A percentile compares a stretch with the other conserved stretches of the same genome.
phyloP scores from a whole-genome alignment of 2,888 invertebrate genomes.

The Pterobdella sp. region DNA sequence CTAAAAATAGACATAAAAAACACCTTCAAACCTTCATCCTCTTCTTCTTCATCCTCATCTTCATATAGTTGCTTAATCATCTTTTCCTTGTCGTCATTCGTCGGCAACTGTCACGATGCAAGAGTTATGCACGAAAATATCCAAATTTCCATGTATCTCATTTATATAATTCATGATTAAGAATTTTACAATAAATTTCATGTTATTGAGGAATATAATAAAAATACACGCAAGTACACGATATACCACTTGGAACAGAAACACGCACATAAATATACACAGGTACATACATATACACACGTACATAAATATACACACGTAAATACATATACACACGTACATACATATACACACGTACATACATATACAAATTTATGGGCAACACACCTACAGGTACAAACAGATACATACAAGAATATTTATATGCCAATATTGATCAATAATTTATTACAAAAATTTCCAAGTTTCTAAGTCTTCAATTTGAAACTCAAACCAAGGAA shows the following conservation, averaged over 20 bases:
- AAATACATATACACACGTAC: no score
- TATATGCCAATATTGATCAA: not conserved
- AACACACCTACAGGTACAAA: not conserved
- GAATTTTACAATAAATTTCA: not conserved
- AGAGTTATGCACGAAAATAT: no score
- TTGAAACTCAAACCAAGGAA: no score
- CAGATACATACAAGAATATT: not conserved
- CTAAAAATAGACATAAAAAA: not conserved
- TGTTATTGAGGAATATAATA: no score
- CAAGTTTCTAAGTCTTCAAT: no score
- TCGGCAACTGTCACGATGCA: constrained; percentile 30
- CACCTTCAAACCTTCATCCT: not conserved
- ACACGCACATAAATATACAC: not conserved
- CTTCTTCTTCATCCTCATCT: constrained; percentile 9
- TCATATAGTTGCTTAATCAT: constrained; percentile 7
- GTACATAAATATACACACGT: no score
- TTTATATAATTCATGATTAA: not conserved
- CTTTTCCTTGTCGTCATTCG: constrained; percentile 26
- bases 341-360: no score
- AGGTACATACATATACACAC: no score
- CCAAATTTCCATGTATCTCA: no score
- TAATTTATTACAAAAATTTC: no score
- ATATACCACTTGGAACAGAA: not conserved
- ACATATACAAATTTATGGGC: no score
- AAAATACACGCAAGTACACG: no score